These are phyloP conservation scores for Paratilapia polleni DNA, from an alignment of 2,113 vertebrate species.

Conservation along the genomic window DNA sequence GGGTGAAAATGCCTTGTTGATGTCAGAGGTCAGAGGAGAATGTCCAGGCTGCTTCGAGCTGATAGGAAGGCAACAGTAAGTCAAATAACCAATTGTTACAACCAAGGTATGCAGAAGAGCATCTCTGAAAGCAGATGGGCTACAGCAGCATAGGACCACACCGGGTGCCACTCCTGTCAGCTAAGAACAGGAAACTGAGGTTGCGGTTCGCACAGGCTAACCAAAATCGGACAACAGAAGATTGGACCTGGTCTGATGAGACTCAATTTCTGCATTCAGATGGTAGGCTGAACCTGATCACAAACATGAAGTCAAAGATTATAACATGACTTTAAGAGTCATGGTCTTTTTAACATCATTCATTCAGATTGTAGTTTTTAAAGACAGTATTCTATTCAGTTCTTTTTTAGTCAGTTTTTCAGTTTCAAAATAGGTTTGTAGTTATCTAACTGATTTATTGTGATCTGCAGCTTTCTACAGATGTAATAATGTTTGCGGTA, in stretches of 20 bases:
- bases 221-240: neutral
- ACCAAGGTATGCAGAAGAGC: no score
- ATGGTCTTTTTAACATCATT: neutral
- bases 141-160: no score
- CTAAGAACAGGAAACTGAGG: neutral
- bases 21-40: no score
- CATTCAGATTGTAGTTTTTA: neutral
- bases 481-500: constrained; percentile 30
- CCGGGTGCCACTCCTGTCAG: neutral
- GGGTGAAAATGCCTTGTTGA: neutral
- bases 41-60: no score
- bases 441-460: neutral
- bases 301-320: neutral
- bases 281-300: neutral
- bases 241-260: no score
- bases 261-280: neutral
- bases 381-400: neutral
- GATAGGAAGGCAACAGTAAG: no score
- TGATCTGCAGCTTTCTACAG: constrained; percentile 36
- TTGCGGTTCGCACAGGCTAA: neutral
- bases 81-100: no score
- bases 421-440: neutral
- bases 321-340: neutral
- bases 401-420: neutral
- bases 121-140: no score